Evolutionary conservation across 2,113 vertebrate genomes (phyloP).

Genomic region (Sakesphorus luctuosus): DNA sequence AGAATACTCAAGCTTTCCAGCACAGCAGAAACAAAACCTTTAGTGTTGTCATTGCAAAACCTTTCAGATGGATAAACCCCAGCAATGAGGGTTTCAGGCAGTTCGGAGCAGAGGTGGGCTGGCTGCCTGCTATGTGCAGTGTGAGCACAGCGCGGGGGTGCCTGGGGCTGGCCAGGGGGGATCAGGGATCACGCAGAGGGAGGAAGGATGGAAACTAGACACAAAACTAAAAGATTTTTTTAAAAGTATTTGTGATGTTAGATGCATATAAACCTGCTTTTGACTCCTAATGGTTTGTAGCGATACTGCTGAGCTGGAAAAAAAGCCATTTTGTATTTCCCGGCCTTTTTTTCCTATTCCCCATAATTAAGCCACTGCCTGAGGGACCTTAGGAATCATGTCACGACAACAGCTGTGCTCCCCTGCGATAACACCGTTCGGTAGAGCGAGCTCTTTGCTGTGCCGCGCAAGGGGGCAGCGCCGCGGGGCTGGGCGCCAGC

Average conservation of each 20-base stretch:
- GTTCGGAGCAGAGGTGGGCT: not conserved
- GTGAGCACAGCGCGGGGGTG: rapidly evolving
- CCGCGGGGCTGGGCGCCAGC: not conserved
- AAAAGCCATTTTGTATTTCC: not conserved
- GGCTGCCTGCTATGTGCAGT: no score
- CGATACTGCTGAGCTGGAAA: not conserved
- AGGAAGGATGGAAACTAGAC: rapidly evolving
- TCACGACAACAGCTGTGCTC: rapidly evolving
- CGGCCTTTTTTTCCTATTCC: not conserved
- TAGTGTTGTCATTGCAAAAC: not conserved
- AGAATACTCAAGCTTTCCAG: not conserved
- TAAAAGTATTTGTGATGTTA: not conserved
- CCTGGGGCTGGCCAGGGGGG: not conserved
- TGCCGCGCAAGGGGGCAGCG: conserved; percentile 32
- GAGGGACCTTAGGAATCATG: no score
- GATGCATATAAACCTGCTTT: not conserved
- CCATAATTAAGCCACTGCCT: not conserved
- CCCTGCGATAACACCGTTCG: not conserved
- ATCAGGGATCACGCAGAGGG: no score
- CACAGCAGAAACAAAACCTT: not conserved
- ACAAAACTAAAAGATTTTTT: no score
- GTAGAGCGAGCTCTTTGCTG: no score
- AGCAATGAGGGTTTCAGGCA: not conserved
- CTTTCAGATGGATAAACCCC: not conserved
- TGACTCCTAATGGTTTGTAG: not conserved